Base-by-base conservation (phyloP, 2,113 vertebrate genomes). In the Bubo blakistoni region DNA sequence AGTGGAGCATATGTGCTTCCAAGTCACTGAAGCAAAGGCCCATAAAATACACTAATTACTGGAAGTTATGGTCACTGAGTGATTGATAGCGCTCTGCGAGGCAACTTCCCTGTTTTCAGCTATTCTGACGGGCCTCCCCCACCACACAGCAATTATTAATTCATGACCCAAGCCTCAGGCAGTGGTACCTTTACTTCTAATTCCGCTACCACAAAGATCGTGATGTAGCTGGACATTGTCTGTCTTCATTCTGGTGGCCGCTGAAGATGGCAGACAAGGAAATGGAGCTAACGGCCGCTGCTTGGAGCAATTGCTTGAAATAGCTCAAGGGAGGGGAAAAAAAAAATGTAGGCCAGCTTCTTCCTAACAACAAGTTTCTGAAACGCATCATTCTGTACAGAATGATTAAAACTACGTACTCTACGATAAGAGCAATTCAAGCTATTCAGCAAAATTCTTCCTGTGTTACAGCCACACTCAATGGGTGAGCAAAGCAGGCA, bases 41-140 rank as follows among this genome's bases (percentile, higher is more conserved):
- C 98, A 98, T 98, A 98, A 98, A 98, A 98, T 98, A 98, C 98
- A 98, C 98, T 98, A 98, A 99, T 99, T 98, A 98, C 98, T 98
- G 97, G 96, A 97, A 98, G 98, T 98, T 98, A 98, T 98, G 98
- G 98, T 99, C 98, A 98, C 98, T 98, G 98, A 97, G 98, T 99
- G 98, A 99, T 98, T 98, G 98, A 98, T 98, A 98, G 98, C 87
- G 32, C 97, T 98, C 98, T 97, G 98, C 95, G 13, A 98, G 98
- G 98, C 98, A 98, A 98, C 98, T 98, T 98, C 97, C 97, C 97
- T 78, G 38, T 98, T 96, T 96, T 83, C 97, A 97, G 98, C 96
- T 94, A 92, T 96, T 97, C 96, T 95, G 97, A 98, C 34, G 97
- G 98, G 97, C 96, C 97, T 98, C 98, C 98, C 96, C 98, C 97